phyloP scores from a whole-genome alignment of 2,888 invertebrate genomes.

The Ochropacha duplaris region DNA sequence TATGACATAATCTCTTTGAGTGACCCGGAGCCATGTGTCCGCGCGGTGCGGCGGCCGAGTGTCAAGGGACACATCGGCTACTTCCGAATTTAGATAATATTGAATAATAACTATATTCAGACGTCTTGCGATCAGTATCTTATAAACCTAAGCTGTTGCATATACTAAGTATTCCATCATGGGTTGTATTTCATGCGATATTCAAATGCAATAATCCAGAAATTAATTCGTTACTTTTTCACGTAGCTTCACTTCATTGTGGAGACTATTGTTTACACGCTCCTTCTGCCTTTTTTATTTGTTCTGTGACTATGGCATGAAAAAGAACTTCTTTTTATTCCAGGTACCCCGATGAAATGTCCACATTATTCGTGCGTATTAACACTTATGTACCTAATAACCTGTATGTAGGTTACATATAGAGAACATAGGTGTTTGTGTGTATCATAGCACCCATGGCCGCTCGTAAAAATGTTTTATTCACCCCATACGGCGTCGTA shows the following conservation, averaged over 20 bases:
- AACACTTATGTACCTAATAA: conserved; percentile 41
- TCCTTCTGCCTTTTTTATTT: too few relatives aligned
- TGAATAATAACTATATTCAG: conserved; percentile 42
- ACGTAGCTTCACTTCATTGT: too few relatives aligned
- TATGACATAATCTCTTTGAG: conserved; percentile 78
- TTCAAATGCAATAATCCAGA: too few relatives aligned
- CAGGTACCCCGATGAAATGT: too few relatives aligned
- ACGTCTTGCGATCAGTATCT: neutral
- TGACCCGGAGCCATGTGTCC: conserved; percentile 67
- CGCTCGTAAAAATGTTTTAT: conserved; percentile 83
- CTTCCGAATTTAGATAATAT: conserved; percentile 46
- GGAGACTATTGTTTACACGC: too few relatives aligned
- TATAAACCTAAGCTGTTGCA: too few relatives aligned
- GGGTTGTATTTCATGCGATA: too few relatives aligned
- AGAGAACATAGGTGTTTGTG: conserved; percentile 47
- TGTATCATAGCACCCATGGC: conserved; percentile 78
- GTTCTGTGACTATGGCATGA: too few relatives aligned
- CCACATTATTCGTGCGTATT: conserved; percentile 45
- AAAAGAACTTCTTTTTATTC: too few relatives aligned
- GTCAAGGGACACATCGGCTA: conserved; percentile 27
- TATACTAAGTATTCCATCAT: too few relatives aligned
- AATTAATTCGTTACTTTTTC: too few relatives aligned
- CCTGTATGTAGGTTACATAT: conserved; percentile 52
- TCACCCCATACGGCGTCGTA: conserved; percentile 83
- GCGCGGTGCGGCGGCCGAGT: conserved; percentile 15